phyloP scores from a whole-genome alignment of 37 sponge, comb jelly and placozoan genomes.

The Ianthella basta region DNA sequence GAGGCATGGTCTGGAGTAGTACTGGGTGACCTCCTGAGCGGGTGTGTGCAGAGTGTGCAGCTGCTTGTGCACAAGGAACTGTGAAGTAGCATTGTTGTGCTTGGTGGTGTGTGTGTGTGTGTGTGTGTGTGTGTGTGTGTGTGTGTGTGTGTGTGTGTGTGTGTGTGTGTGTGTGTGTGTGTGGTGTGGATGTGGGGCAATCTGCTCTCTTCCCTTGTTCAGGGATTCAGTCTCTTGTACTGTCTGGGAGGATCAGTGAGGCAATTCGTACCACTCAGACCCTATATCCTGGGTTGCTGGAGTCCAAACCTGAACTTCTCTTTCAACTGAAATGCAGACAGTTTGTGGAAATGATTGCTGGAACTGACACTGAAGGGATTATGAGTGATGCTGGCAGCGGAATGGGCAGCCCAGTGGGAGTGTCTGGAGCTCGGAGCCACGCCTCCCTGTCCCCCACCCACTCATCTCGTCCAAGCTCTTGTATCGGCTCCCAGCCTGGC shows the following conservation, averaged over 20 bases:
- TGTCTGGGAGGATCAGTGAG: conserved; percentile 79
- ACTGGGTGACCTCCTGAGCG: too few relatives aligned
- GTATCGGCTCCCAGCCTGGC: neutral
- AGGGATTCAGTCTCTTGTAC: conserved; percentile 87
- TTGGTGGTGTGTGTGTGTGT: too few relatives aligned
- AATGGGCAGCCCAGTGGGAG: too few relatives aligned
- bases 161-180: neutral
- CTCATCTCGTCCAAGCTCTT: neutral
- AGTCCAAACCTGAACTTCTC: conserved; percentile 69
- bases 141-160: neutral
- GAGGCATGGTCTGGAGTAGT: too few relatives aligned
- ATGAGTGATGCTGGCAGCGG: neutral
- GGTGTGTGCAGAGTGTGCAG: too few relatives aligned
- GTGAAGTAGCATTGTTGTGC: neutral
- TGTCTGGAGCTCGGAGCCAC: conserved; percentile 32
- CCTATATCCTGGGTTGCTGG: conserved; percentile 80
- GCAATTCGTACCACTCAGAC: conserved; percentile 63
- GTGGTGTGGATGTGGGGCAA: neutral
- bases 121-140: neutral
- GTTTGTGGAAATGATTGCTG: conserved; percentile 94
- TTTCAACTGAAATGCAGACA: conserved; percentile 89
- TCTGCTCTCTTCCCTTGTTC: too few relatives aligned
- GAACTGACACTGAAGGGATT: conserved; percentile 61
- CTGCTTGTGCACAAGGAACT: neutral
- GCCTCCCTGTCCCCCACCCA: conserved; percentile 49